phyloP scores from a whole-genome alignment of 2,797 vertebrate genomes.

The Microctenopoma steveboyesi region DNA sequence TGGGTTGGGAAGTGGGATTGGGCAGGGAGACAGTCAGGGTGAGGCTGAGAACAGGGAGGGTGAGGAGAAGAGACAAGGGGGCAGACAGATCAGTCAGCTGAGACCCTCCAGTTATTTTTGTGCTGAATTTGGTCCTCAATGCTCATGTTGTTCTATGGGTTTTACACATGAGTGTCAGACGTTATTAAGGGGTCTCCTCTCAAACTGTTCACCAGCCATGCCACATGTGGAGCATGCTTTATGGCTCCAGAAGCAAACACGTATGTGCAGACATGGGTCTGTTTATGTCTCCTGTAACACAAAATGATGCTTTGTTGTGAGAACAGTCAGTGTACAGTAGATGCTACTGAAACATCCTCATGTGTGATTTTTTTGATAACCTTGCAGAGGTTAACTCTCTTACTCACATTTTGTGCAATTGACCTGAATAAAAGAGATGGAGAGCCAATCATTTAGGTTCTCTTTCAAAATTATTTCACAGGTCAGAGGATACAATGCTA shows the following conservation, averaged over 20 bases:
- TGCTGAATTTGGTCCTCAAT: slow-evolving; percentile 50
- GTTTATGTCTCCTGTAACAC: slow-evolving; percentile 35
- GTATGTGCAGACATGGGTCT: slow-evolving; percentile 28
- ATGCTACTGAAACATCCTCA: not conserved
- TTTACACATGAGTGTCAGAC: slow-evolving; percentile 68
- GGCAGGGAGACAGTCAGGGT: slow-evolving; percentile 25
- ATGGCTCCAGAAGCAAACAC: slow-evolving; percentile 32
- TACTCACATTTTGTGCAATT: not conserved
- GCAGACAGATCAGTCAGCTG: slow-evolving; percentile 31
- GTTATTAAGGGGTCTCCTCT: slow-evolving; percentile 41
- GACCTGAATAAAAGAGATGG: not conserved
- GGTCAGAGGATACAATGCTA: not conserved
- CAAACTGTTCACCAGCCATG: slow-evolving; percentile 35
- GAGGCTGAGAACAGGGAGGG: slow-evolving; percentile 23
- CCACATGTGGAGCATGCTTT: slow-evolving; percentile 2
- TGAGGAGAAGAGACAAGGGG: not conserved
- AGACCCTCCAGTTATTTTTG: slow-evolving; percentile 44
- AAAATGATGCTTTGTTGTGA: slow-evolving; percentile 36
- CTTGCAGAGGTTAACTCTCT: not conserved
- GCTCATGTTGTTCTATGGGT: slow-evolving; percentile 52
- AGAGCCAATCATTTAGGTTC: not conserved
- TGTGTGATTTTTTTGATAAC: not conserved
- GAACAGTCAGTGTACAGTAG: slow-evolving; percentile 9
- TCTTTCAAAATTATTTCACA: not conserved
- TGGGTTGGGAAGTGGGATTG: slow-evolving; percentile 36